phyloP scores from a whole-genome alignment of 1,140 invertebrate genomes.

The Metopolophium dirhodum region DNA sequence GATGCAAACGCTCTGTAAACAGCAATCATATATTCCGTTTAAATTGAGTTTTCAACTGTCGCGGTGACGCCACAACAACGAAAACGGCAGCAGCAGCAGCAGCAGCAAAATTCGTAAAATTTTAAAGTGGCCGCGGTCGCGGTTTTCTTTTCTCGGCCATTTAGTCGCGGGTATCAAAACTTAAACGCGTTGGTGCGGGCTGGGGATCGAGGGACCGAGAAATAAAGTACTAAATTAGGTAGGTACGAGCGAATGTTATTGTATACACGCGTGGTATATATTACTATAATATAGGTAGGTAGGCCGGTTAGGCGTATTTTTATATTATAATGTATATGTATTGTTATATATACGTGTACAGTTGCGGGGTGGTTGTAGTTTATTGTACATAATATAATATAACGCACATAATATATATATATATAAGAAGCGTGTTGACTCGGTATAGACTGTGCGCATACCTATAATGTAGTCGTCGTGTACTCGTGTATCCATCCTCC shows the following conservation, averaged over 20 bases:
- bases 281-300: too few relatives aligned
- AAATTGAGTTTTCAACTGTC: slow-evolving; percentile 47
- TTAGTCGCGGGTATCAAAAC: neutral
- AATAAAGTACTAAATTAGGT: neutral
- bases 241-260: neutral
- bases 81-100: too few relatives aligned
- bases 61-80: neutral
- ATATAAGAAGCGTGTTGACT: neutral
- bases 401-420: neutral
- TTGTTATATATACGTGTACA: neutral
- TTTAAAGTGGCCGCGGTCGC: neutral
- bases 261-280: neutral
- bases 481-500: neutral
- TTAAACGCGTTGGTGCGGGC: neutral
- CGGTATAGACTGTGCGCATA: neutral
- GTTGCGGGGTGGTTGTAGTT: neutral
- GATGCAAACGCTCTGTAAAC: slow-evolving; percentile 23
- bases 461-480: neutral
- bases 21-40: slow-evolving; percentile 53
- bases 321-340: too few relatives aligned
- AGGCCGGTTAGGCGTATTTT: too few relatives aligned
- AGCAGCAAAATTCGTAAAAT: neutral
- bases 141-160: neutral
- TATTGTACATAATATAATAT: neutral
- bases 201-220: neutral